Percentiles rank a stretch among this genome's conserved stretches.
Evolutionary conservation across 2,113 vertebrate species (phyloP).

Genomic region (Oreocharis arfaki): DNA sequence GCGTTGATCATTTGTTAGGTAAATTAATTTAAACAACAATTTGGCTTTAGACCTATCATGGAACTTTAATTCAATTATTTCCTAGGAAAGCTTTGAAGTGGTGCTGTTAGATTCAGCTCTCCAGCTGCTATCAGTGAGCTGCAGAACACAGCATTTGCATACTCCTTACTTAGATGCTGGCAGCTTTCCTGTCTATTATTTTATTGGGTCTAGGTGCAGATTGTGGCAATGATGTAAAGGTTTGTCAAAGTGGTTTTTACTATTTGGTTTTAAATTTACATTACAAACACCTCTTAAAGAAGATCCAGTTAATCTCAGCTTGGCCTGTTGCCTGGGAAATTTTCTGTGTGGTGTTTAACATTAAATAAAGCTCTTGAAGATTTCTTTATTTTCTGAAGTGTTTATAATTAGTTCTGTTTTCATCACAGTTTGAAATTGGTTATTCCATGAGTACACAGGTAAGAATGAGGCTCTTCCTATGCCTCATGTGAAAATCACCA

Average conservation of each 20-base stretch:
- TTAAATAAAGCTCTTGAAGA: constrained; percentile 3
- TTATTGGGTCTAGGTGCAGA: constrained; percentile 5
- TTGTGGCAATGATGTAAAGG: background rate
- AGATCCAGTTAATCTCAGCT: constrained; percentile 34
- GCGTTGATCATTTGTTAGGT: background rate
- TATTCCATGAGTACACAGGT: background rate
- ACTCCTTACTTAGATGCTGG: background rate
- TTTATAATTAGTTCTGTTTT: constrained; percentile 26
- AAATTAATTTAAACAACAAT: constrained; percentile 25
- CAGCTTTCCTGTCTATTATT: constrained; percentile 20
- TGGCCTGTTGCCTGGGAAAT: constrained; percentile 40
- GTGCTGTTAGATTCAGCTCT: background rate
- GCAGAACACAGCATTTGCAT: constrained; percentile 3
- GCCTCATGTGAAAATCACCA: background rate
- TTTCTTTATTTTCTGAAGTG: constrained; percentile 15
- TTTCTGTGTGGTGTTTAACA: background rate
- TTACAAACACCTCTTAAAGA: background rate
- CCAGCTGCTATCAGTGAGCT: constrained; percentile 20
- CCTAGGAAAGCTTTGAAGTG: constrained; percentile 34
- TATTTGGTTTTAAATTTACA: constrained; percentile 31
- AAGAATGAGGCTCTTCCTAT: background rate
- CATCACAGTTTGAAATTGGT: background rate
- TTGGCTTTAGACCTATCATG: background rate
- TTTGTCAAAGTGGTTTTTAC: constrained; percentile 16
- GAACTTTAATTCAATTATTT: constrained; percentile 34